Evolutionary conservation across 2,113 vertebrate species (phyloP).

Genomic region (Actenoides hombroni): DNA sequence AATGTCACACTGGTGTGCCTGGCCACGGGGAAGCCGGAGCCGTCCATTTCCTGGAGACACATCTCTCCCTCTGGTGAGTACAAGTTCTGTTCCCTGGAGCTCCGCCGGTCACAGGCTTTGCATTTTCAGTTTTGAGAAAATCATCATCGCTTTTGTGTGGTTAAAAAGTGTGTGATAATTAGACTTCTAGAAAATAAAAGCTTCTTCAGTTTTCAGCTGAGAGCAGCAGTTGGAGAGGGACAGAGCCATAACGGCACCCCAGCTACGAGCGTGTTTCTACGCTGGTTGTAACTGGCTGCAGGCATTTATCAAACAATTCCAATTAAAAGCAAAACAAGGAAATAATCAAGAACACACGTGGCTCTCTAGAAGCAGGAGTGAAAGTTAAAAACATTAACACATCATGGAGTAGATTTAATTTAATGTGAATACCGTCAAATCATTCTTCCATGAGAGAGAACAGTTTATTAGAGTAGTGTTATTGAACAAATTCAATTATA

Average conservation of each 20-base stretch:
- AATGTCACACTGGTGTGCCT: slow-evolving; percentile 93
- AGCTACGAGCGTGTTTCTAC: not conserved
- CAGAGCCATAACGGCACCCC: too few relatives aligned
- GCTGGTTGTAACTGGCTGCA: not conserved
- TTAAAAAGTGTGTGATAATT: not conserved
- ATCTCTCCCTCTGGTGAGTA: slow-evolving; percentile 94
- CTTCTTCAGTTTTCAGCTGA: not conserved
- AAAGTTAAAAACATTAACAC: not conserved
- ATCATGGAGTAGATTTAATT: not conserved
- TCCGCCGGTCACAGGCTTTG: fast-evolving
- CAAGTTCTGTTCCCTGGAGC: fast-evolving
- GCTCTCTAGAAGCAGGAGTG: not conserved
- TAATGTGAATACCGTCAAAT: not conserved
- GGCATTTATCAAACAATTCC: not conserved
- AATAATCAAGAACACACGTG: not conserved
- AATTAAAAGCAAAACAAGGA: not conserved
- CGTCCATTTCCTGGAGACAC: slow-evolving; percentile 95
- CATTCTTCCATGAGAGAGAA: too few relatives aligned
- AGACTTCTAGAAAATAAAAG: not conserved
- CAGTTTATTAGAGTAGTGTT: not conserved
- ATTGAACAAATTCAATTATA: not conserved
- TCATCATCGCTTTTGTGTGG: not conserved
- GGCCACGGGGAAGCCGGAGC: slow-evolving; percentile 95
- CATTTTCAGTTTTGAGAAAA: too few relatives aligned
- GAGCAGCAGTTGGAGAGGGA: fast-evolving